phyloP scores from a whole-genome alignment of 2,888 invertebrate genomes.

The Cordilura impudica region DNA sequence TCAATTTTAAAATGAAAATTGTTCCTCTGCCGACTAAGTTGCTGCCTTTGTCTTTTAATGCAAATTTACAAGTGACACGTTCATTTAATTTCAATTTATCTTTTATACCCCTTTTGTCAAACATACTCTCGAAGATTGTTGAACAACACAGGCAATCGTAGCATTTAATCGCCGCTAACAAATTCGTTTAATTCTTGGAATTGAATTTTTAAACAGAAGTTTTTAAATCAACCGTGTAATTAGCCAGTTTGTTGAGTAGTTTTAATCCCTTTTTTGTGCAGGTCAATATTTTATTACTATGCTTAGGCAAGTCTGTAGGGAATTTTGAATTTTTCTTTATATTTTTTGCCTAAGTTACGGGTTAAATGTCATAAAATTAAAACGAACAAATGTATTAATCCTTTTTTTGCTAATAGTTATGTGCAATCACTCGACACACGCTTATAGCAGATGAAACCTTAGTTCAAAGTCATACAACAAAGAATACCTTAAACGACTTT shows the following conservation, averaged over 20 bases:
- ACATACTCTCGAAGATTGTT: neutral
- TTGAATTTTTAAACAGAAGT: neutral
- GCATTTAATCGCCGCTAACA: neutral
- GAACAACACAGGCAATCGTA: neutral
- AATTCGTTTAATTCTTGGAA: slow-evolving; percentile 26
- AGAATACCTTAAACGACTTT: neutral
- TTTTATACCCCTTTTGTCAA: slow-evolving; percentile 16
- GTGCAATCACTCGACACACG: neutral
- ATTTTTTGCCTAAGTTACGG: slow-evolving; percentile 1
- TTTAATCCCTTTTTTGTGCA: neutral
- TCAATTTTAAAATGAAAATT: neutral
- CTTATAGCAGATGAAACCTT: neutral
- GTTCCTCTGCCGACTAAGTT: neutral
- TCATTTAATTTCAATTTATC: too few relatives aligned
- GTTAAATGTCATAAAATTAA: slow-evolving; percentile 4
- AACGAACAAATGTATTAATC: neutral
- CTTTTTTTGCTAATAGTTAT: slow-evolving; percentile 12
- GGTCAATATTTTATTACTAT: neutral
- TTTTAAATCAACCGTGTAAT: neutral
- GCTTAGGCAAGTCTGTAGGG: neutral
- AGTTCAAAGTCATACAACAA: neutral
- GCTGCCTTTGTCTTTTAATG: too few relatives aligned
- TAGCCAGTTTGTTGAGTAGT: neutral
- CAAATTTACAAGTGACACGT: slow-evolving; percentile 15
- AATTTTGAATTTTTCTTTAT: neutral